Evolutionary conservation across 2,888 invertebrate genomes (phyloP).

Genomic region (Leptopilina syphax): DNA sequence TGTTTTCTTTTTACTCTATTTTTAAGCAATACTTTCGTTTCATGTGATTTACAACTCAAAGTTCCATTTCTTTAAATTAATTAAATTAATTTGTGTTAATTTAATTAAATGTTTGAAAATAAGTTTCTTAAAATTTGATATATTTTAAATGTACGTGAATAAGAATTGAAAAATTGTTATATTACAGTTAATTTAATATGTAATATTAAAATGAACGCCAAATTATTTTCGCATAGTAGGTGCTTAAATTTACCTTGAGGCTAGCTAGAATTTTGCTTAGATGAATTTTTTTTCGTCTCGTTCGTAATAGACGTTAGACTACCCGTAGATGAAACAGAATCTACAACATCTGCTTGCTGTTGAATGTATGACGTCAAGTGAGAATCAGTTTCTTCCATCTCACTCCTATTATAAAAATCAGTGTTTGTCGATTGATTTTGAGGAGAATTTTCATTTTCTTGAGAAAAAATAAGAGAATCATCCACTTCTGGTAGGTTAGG

Average conservation of each 20-base stretch:
- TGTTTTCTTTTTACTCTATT: too few relatives aligned
- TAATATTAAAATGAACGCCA: slow-evolving; percentile 72
- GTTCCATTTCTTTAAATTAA: not conserved
- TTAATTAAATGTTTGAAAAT: slow-evolving; percentile 12
- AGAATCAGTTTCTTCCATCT: slow-evolving; percentile 14
- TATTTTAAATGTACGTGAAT: slow-evolving; percentile 20
- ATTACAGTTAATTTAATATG: slow-evolving; percentile 42
- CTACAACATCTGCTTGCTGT: slow-evolving; percentile 45
- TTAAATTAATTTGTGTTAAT: not conserved
- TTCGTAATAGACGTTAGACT: slow-evolving; percentile 61
- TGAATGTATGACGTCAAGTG: slow-evolving; percentile 47
- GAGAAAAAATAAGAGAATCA: slow-evolving; percentile 24
- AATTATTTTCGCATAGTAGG: slow-evolving; percentile 71
- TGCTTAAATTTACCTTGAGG: slow-evolving; percentile 75
- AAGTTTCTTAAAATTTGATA: not conserved
- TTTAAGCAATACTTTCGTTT: too few relatives aligned
- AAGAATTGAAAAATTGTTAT: not conserved
- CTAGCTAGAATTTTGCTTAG: slow-evolving; percentile 73
- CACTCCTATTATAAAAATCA: slow-evolving; percentile 21
- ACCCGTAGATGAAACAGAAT: slow-evolving; percentile 64
- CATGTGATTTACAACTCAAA: too few relatives aligned
- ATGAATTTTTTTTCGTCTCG: slow-evolving; percentile 71
- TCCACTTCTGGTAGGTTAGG: slow-evolving; percentile 38
- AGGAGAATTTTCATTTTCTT: slow-evolving; percentile 45
- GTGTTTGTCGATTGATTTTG: slow-evolving; percentile 32